A percentile compares a stretch with the other conserved stretches of the same genome.
phyloP scores from a whole-genome alignment of 2,888 invertebrate genomes.

The Nesidiocoris tenuis region DNA sequence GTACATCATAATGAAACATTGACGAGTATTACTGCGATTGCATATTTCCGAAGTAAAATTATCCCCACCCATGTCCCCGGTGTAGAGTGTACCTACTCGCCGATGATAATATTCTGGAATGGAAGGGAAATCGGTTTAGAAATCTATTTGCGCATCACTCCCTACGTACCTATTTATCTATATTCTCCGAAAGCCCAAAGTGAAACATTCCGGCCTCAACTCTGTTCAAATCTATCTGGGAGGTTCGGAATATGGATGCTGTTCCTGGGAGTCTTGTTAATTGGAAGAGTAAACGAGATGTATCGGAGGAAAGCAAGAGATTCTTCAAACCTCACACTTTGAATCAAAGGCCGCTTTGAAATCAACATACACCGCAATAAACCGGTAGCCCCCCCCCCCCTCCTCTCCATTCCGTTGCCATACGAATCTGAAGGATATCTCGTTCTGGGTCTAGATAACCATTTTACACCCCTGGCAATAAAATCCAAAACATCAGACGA shows the following conservation, averaged over 20 bases:
- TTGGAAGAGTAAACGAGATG: neutral
- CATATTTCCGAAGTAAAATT: no score
- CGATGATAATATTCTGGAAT: no score
- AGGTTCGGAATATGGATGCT: neutral
- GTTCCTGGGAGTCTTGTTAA: neutral
- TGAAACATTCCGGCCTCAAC: no score
- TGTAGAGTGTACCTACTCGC: no score
- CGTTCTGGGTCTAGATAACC: constrained; percentile 13
- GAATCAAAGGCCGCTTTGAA: neutral
- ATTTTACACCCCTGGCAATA: constrained; percentile 34
- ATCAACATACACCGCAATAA: neutral
- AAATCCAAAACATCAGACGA: constrained; percentile 19
- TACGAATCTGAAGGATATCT: neutral
- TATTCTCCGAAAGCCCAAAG: no score
- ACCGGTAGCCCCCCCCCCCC: neutral
- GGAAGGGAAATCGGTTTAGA: no score
- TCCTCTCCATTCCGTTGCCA: no score
- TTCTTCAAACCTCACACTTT: neutral
- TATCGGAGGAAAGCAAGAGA: neutral
- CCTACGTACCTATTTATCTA: no score
- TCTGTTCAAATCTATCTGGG: neutral
- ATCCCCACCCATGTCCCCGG: no score
- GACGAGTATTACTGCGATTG: no score
- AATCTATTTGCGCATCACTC: no score
- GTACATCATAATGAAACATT: no score